phyloP scores from a whole-genome alignment of 1,140 invertebrate genomes.

The Rhynchophorus ferrugineus region DNA sequence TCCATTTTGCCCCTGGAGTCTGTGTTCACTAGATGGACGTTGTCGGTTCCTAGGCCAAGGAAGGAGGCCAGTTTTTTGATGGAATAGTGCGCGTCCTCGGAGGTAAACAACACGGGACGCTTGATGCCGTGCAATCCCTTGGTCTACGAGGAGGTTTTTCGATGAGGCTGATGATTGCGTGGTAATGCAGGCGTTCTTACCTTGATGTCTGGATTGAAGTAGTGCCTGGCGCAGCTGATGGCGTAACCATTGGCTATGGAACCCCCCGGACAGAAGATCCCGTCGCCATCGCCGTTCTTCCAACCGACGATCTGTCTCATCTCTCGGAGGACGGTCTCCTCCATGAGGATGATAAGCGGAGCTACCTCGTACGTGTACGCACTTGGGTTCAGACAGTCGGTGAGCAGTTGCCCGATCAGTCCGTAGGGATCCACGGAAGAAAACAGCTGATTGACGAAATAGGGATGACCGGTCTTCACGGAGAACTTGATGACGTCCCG shows the following conservation, averaged over 20 bases:
- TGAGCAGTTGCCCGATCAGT: conserved; percentile 75
- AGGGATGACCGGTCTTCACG: conserved; percentile 81
- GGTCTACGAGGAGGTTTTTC: too few species aligned
- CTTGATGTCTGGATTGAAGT: conserved; percentile 72
- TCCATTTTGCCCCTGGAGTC: conserved; percentile 75
- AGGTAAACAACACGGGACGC: conserved; percentile 70
- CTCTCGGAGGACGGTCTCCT: conserved; percentile 67
- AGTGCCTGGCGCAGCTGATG: conserved; percentile 79
- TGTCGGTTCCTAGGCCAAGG: conserved; percentile 70
- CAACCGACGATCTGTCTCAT: conserved; percentile 86
- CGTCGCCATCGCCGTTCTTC: conserved; percentile 53
- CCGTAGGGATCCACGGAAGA: conserved; percentile 82
- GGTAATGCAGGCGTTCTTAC: conserved; percentile 45
- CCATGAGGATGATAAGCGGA: conserved; percentile 81
- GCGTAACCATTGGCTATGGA: conserved; percentile 94
- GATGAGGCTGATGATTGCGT: too few species aligned
- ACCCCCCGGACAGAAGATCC: conserved; percentile 92
- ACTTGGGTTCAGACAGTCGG: conserved; percentile 77
- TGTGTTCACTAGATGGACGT: conserved; percentile 65
- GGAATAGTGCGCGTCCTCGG: conserved; percentile 92
- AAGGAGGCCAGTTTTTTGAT: conserved; percentile 77
- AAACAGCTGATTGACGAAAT: conserved; percentile 80
- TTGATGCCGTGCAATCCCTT: conserved; percentile 60
- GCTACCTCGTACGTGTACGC: conserved; percentile 90
- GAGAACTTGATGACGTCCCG: conserved; percentile 67